Evolutionary conservation across 1,140 invertebrate species (phyloP), one percentile per base, ranked within the genome.

Genomic region (Aphis craccivora): DNA sequence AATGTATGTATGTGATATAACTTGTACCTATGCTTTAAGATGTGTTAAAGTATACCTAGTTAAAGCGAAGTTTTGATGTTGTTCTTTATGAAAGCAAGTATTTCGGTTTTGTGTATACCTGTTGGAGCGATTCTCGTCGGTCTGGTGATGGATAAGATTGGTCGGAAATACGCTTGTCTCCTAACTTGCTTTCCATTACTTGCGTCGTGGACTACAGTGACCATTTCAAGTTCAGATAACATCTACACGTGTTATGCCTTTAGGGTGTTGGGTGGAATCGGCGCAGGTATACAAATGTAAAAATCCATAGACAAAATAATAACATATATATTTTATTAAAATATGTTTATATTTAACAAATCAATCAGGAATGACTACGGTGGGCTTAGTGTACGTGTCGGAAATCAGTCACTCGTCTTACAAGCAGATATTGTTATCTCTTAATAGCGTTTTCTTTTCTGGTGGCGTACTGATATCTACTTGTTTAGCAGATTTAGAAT

Each of bases 71-170:
- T 89, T 53, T 53, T n/a, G 2, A 37, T 89, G 22, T 90, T 90
- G 25, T 90, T 90, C 25, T 18, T n/a, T 67, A 90, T 90, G 18
- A 83, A 94, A 96, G 96, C 96, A 30, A 96, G 96, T 95, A 95
- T 96, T 53, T 95, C 96, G 9, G 95, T 96, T 48, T 95, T 97
- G 94, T 95, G 95, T 0, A 94, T 96, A 8, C 96, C 96, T 1
- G 88, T 96, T 55, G 96, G 96, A 53, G 95, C 96, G 0, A 91
- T 96, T 0, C 91, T 96, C 11, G 95, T 95, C 51, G 96, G 96
- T 9, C 96, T 96, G 55, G 93, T 96, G 35, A 96, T 97, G 95
- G 97, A 97, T 94, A 95, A 95, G 94, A 96, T 96, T 94, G 97
- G 97, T 1, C 95, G 97, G 9, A 97, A 96, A 95, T 94, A 94